Percentiles rank a stretch among this genome's conserved stretches.
Evolutionary conservation across 2,888 invertebrate species (phyloP).

Genomic region (Pachydiplax longipennis): DNA sequence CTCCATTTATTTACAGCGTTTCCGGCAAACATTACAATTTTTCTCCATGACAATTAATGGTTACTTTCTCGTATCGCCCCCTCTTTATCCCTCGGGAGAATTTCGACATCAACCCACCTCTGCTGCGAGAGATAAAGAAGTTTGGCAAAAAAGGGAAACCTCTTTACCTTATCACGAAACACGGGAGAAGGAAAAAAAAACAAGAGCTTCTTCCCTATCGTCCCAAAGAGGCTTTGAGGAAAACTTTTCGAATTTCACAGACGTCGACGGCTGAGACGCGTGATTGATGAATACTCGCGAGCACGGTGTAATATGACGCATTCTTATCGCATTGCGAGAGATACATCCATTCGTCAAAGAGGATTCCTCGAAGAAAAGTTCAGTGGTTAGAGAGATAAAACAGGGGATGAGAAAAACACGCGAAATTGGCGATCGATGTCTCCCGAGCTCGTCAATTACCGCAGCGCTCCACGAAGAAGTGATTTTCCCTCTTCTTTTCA

Average conservation of each 20-base stretch:
- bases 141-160: not conserved
- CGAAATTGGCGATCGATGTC: not conserved
- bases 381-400: not conserved
- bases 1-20: too few relatives aligned
- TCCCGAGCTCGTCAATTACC: conserved; percentile 4
- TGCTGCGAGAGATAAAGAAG: too few relatives aligned
- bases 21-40: too few relatives aligned
- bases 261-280: not conserved
- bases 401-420: not conserved
- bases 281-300: conserved; percentile 22
- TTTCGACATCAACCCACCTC: too few relatives aligned
- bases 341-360: conserved; percentile 18
- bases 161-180: not conserved
- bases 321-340: conserved; percentile 19
- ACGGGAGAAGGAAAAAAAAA: not conserved
- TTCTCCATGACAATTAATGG: too few relatives aligned
- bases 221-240: not conserved
- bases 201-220: not conserved
- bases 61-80: too few relatives aligned
- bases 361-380: not conserved
- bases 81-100: too few relatives aligned
- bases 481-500: not conserved
- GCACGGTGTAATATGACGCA: conserved; percentile 7
- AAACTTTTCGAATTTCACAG: conserved; percentile 30
- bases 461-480: not conserved